phyloP scores from a whole-genome alignment of 1,140 invertebrate genomes.

The Artemia franciscana region DNA sequence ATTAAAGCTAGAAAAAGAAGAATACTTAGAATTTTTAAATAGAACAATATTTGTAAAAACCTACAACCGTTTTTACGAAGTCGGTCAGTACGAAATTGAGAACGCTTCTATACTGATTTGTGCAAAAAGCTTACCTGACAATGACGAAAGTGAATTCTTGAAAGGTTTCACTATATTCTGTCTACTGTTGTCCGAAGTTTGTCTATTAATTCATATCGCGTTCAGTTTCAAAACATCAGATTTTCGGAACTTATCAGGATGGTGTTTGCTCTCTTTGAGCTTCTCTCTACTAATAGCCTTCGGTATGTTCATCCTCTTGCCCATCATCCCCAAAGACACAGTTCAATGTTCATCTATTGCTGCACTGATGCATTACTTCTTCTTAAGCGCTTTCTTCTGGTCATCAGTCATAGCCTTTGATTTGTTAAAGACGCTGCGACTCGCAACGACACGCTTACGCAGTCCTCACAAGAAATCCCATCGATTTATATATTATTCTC shows the following conservation, averaged over 20 bases:
- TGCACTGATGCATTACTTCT: constrained; percentile 25
- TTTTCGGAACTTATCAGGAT: constrained; percentile 26
- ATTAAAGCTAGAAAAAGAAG: constrained; percentile 20
- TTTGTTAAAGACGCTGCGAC: constrained; percentile 27
- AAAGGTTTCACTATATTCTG: constrained; percentile 24
- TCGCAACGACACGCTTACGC: constrained; percentile 26
- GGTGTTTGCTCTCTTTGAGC: constrained; percentile 26
- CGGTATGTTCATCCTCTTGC: constrained; percentile 23
- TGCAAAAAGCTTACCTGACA: constrained; percentile 5
- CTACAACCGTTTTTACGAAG: constrained; percentile 18
- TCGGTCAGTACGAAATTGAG: constrained; percentile 16
- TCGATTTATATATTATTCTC: constrained; percentile 26
- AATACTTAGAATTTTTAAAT: constrained; percentile 21
- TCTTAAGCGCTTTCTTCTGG: constrained; percentile 32
- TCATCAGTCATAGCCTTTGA: constrained; percentile 33
- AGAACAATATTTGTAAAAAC: constrained; percentile 19
- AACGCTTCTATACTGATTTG: constrained; percentile 17
- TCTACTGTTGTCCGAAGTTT: constrained; percentile 24
- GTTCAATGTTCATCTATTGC: constrained; percentile 21
- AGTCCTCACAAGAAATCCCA: constrained; percentile 21
- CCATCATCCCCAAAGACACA: constrained; percentile 14
- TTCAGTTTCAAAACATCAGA: constrained; percentile 24
- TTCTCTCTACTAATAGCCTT: constrained; percentile 24
- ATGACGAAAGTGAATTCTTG: constrained; percentile 22
- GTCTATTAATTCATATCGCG: constrained; percentile 23